Evolutionary conservation across 2,888 invertebrate species (phyloP), one percentile per base, ranked within the genome.

Genomic region (Scaptomyza polygonia): DNA sequence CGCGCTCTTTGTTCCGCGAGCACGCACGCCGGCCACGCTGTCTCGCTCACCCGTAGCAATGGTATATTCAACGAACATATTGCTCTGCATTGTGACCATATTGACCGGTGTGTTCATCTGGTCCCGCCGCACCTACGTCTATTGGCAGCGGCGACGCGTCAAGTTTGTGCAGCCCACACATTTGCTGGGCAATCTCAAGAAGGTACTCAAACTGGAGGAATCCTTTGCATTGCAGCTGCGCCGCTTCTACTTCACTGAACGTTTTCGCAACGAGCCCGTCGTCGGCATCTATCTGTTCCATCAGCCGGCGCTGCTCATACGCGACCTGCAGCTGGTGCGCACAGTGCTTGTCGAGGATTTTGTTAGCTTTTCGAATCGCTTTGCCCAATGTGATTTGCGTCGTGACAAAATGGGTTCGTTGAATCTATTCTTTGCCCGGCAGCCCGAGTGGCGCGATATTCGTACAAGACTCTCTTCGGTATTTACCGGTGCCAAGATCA

Each of bases 291-390:
- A 91, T 87, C 88, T 93, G n/a, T 91, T 93, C 62, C 91, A 93
- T 71, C 91, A 91, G 57, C 93, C 93, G 1, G 89, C 89, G 1
- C 58, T 93, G 25, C 56, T 93, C 30, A 76, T 92, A 14, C 91
- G 92, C 12, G 92, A 93, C 65, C 91, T 92, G 0, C 91, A 92
- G 16, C 70, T 93, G 25, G 88, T 92, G 3, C 93, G 92, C 49
- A 88, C 90, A 12, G 79, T 93, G 1, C 75, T 93, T 9, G 84
- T 93, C 11, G 92, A 92, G 54, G 93, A 93, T 59, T 93, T 93
- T 58, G 90, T 91, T 11, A 89, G 89, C 45, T 93, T 93, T 75
- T 78, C 89, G 0, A 86, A 89, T 65, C 85, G 91, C 0, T 90
- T 90, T 65, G 77, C 90, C 32, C 72, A 84, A 32, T 88, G 86